Conservation (phyloP, 2,888 invertebrate species). For the Drosophila austrosaltans region DNA sequence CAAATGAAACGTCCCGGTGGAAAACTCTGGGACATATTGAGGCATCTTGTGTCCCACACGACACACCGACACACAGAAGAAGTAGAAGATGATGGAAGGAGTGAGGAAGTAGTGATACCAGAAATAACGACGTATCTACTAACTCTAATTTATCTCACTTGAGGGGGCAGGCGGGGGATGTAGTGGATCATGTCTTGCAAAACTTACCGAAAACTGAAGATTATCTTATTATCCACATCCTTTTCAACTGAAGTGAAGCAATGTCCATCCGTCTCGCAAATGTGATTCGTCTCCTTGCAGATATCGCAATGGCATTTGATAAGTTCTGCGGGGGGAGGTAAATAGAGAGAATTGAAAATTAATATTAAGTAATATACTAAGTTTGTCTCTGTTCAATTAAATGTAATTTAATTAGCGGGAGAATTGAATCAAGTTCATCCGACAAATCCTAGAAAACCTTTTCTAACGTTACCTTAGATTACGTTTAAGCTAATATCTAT, state of each 20-base stretch:
- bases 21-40: slow-evolving; percentile 81
- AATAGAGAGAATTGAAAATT: not conserved
- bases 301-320: slow-evolving; percentile 94
- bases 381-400: not conserved
- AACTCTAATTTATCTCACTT: slow-evolving; percentile 2
- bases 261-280: slow-evolving; percentile 94
- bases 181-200: no score
- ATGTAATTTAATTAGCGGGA: not conserved
- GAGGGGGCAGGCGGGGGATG: no score
- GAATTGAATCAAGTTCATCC: not conserved
- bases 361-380: not conserved
- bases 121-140: not conserved
- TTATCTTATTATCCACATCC: slow-evolving; percentile 65
- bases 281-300: slow-evolving; percentile 89
- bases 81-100: not conserved
- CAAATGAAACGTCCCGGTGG: slow-evolving; percentile 83
- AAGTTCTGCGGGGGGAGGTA: slow-evolving; percentile 54
- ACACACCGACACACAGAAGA: not conserved
- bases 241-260: slow-evolving; percentile 91
- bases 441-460: no score
- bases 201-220: slow-evolving; percentile 91
- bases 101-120: not conserved
- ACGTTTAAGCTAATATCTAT: no score
- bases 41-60: slow-evolving; percentile 75
- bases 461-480: no score